These are phyloP conservation scores for Stylophora pistillata DNA, from an alignment of 64 coral and sea anemone genomes.

Conservation along the genomic window DNA sequence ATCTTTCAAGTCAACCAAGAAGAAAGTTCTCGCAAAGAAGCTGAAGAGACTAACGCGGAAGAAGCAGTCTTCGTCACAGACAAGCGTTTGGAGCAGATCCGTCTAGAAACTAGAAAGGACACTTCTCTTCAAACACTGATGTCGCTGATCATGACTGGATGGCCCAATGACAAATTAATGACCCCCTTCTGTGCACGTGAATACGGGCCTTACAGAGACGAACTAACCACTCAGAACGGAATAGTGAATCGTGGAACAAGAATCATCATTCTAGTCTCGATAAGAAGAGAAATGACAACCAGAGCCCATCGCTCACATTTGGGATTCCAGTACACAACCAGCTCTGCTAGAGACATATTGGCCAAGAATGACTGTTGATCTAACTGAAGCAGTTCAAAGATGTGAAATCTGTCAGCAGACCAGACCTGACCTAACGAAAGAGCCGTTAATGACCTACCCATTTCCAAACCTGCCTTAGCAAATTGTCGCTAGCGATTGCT, in stretches of 20 bases:
- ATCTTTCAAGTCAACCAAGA: no score
- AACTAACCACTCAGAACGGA: slow-evolving; percentile 1
- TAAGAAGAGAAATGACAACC: neutral
- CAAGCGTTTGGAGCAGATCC: neutral
- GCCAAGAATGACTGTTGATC: neutral
- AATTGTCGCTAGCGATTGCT: neutral
- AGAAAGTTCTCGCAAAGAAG: no score
- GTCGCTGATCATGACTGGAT: neutral
- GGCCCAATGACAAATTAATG: neutral
- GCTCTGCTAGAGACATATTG: neutral
- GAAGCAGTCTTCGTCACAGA: neutral
- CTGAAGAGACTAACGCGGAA: neutral
- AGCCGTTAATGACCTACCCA: neutral
- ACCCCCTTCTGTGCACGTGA: neutral
- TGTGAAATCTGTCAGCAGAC: neutral
- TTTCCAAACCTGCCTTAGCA: neutral
- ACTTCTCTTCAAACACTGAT: neutral
- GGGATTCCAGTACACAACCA: neutral
- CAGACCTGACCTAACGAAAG: slow-evolving; percentile 1
- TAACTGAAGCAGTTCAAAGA: neutral
- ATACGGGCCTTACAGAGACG: neutral
- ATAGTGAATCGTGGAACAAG: neutral
- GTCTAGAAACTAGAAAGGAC: neutral
- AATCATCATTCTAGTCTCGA: neutral
- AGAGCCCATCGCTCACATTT: neutral